Base-by-base conservation (phyloP, 2,888 invertebrate genomes). In the Strigamia crassipes region DNA sequence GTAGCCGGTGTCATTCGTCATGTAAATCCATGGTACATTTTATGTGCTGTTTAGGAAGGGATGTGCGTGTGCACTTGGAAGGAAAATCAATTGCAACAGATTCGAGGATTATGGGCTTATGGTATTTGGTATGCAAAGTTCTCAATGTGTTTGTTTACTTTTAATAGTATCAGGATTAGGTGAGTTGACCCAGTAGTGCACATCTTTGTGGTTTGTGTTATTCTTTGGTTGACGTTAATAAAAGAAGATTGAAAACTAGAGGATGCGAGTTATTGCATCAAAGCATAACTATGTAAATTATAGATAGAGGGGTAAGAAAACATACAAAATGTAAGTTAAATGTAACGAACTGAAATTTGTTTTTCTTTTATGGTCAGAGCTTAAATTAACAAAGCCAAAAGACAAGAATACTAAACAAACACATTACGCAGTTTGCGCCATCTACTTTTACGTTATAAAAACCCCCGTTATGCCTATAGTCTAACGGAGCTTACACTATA, bases 1-100 rank as follows among this genome's bases (percentile, higher is more conserved):
- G 13, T 9, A 31, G 10, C 5, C 31, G 12, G 31, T 73, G 73
- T 73, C 73, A 73, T 73, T 13, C 31, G 15, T 73, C 73, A 73
- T 31, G 31, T 31, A 73, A 73, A 73, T 73, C 73, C 73, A 73
- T n/a, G 18, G 56, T 38, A 56, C 56, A 56, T 56, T 56, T 56
- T 56, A 56, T n/a, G 51, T 21, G 56, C 21, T 56, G 56, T 56
- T 56, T 23, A 2, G 66, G 31, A 31, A 27, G 73, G 73, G 31
- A 31, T 73, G 73, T 31, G n/a, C 38, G 10, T 38, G 38, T 38
- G 38, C 38, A 31, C 73, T 31, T 73, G 73, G 73, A 23, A 27
- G 73, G 56, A 73, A 73, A 73, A 31, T 73, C 73, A 73, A 73
- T 73, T 73, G 73, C 73, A 15, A 73, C 73, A 73, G 73, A 73